Base-by-base conservation (phyloP, 2,888 invertebrate genomes). In the Plemyria rubiginata region DNA sequence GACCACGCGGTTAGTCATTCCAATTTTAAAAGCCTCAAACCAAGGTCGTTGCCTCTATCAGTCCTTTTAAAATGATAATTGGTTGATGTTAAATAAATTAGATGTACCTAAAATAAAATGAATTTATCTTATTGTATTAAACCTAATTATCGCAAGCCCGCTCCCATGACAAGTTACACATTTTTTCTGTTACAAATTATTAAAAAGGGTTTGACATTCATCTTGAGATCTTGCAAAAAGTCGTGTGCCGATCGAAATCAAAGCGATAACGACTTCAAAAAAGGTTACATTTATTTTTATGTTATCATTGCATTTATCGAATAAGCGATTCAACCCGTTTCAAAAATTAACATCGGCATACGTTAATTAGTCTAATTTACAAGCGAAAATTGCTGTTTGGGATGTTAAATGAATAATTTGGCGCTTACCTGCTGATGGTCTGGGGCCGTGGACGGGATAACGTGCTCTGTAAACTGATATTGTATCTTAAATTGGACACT, bases 301-400 rank as follows among this genome's bases (percentile, higher is more conserved):
- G 59, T 67, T 71, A 68, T 71, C 70, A 48, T 54, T 61, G 60
- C 54, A 61, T 68, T 70, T 67, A 71, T 70, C 71, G 54, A 61
- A 68, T 60, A 66, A 41, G 62, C 60, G 49, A 55, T 63, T 64
- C 22, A 53, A 64, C 45, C 64, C 60, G 62, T 63, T 66, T 66
- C 67, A 60, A 58, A 65, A 71, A 71, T 70, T 68, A 71, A 70
- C 65, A 65, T 68, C 48, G 50, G 60, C 55, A 53, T 65, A 64
- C 60, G 58, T 71, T 70, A 70, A 71, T 71, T 70, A 68, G 60
- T 61, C 51, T 62, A 51, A 64, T 70, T 70, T 70, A 67, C 71
- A 68, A 65, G 66, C 41, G 57, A 71, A 67, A 68, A 60, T 41
- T 68, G 60, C 63, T 66, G 60, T 61, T 32, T 61, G 60, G 55